Evolutionary conservation across 2,888 invertebrate genomes (phyloP).

Genomic region (Clunio marinus): DNA sequence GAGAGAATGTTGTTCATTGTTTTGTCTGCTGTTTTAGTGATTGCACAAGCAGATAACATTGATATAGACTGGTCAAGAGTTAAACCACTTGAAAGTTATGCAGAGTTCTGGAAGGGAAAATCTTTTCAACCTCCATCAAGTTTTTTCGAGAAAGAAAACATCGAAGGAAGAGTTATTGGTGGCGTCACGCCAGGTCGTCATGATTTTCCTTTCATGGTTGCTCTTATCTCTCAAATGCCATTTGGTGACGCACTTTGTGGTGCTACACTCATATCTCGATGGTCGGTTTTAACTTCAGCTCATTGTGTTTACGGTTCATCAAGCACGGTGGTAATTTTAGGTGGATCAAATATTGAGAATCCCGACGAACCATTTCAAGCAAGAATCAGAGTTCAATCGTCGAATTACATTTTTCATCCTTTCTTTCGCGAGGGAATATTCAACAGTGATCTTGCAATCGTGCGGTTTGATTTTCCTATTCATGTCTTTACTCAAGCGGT

Average conservation of each 20-base stretch:
- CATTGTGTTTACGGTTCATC: neutral
- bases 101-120: neutral
- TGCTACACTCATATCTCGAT: neutral
- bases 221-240: neutral
- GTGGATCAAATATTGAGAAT: neutral
- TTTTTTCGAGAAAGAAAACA: neutral
- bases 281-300: neutral
- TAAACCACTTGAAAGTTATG: neutral
- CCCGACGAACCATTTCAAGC: neutral
- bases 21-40: too few species aligned
- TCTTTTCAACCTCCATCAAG: neutral
- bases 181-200: neutral
- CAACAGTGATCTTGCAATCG: neutral
- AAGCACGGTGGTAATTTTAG: neutral
- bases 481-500: neutral
- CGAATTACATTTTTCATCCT: neutral
- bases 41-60: neutral
- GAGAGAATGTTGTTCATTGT: neutral
- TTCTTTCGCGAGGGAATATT: neutral
- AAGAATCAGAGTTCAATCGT: neutral
- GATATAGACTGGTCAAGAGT: slow-evolving; percentile 6
- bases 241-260: neutral
- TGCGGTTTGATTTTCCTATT: neutral
- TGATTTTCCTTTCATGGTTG: slow-evolving; percentile 2
- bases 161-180: neutral